Percentiles rank a stretch among this genome's conserved stretches.
Conservation (phyloP, 2,888 invertebrate genomes). For the Epistrophe eligans region DNA sequence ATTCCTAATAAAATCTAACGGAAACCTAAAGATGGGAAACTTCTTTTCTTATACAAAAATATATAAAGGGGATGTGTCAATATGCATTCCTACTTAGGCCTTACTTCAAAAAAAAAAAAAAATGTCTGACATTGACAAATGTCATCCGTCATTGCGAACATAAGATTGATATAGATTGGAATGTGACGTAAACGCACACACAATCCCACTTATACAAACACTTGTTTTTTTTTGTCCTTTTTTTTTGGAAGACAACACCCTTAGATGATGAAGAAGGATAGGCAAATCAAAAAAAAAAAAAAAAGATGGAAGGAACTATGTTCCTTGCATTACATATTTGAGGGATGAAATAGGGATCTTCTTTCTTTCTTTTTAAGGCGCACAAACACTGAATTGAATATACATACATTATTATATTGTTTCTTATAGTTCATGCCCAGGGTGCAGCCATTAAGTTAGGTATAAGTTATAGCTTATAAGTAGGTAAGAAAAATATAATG, state of each 20-base stretch:
- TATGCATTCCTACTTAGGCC: slow-evolving; percentile 71
- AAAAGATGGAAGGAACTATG: slow-evolving; percentile 68
- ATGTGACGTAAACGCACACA: slow-evolving; percentile 83
- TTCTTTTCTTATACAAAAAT: slow-evolving; percentile 32
- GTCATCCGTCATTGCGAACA: slow-evolving; percentile 84
- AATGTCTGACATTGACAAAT: slow-evolving; percentile 84
- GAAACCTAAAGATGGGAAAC: slow-evolving; percentile 50
- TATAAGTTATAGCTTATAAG: background rate
- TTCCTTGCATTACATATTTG: slow-evolving; percentile 45
- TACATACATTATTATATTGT: slow-evolving; percentile 40
- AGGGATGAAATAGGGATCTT: slow-evolving; percentile 70
- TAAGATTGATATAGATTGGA: slow-evolving; percentile 85
- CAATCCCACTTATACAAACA: slow-evolving; percentile 71
- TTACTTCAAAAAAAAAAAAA: slow-evolving; percentile 81
- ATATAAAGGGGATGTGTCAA: slow-evolving; percentile 72
- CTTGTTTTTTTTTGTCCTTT: slow-evolving; percentile 52
- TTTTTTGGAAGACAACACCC: slow-evolving; percentile 49
- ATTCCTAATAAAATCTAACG: slow-evolving; percentile 33
- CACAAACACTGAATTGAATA: slow-evolving; percentile 56
- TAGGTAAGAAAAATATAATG: slow-evolving; percentile 17
- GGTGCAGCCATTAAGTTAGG: slow-evolving; percentile 37
- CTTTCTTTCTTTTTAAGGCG: slow-evolving; percentile 4
- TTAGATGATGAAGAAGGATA: slow-evolving; percentile 66
- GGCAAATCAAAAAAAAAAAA: slow-evolving; percentile 48
- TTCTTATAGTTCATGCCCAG: slow-evolving; percentile 32